Percentiles rank a stretch among this genome's conserved stretches.
phyloP scores from a whole-genome alignment of 2,888 invertebrate genomes.

The Perizoma flavofasciatum region DNA sequence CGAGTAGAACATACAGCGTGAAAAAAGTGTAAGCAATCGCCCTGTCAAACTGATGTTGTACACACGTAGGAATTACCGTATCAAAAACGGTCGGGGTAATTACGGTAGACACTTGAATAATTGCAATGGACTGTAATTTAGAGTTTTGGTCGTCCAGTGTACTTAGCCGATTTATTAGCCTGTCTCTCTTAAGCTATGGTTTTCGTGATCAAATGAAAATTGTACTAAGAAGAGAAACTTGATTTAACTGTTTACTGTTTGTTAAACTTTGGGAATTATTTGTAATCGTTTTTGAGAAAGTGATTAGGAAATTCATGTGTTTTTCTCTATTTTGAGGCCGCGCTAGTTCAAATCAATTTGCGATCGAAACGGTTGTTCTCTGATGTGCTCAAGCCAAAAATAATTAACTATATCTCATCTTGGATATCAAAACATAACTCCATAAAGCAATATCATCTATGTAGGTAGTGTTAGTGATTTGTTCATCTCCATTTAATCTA shows the following conservation, averaged over 20 bases:
- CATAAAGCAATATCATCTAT: not conserved
- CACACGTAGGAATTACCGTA: constrained; percentile 47
- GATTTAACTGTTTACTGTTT: too few species aligned
- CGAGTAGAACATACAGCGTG: not conserved
- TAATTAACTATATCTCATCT: not conserved
- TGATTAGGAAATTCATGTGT: too few species aligned
- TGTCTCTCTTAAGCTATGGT: constrained; percentile 15
- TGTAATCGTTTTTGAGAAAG: too few species aligned
- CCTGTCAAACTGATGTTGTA: constrained; percentile 44
- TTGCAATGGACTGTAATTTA: constrained; percentile 40
- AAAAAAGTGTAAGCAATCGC: constrained; percentile 40
- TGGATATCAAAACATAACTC: not conserved
- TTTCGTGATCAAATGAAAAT: constrained; percentile 17
- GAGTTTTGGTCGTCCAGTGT: constrained; percentile 27
- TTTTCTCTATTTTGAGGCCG: too few species aligned
- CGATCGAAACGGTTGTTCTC: too few species aligned
- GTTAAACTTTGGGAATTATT: too few species aligned
- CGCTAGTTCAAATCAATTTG: too few species aligned
- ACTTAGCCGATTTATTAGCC: constrained; percentile 27
- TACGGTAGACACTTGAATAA: constrained; percentile 47
- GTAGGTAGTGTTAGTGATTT: too few species aligned
- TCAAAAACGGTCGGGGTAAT: constrained; percentile 46
- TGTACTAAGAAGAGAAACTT: not conserved
- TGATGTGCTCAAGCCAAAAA: too few species aligned
- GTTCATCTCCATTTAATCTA: too few species aligned